Evolutionary conservation across 2,113 vertebrate genomes (phyloP).

Genomic region (Prunella himalayana): DNA sequence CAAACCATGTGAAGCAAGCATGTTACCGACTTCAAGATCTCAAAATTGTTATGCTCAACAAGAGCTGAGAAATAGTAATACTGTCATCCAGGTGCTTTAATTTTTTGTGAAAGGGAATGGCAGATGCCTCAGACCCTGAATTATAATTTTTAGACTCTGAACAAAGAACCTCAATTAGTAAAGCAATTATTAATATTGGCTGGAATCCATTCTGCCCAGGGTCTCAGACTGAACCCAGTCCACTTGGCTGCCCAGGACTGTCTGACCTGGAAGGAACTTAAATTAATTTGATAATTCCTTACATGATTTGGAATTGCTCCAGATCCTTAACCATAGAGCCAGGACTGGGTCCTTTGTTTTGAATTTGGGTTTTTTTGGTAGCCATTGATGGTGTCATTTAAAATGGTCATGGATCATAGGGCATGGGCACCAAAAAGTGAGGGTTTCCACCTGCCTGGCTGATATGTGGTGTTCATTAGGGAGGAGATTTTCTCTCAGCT

Average conservation of each 20-base stretch:
- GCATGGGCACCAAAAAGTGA: not conserved
- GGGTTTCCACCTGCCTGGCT: not conserved
- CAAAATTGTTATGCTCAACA: not conserved
- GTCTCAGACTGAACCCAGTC: not conserved
- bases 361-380: not conserved
- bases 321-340: not conserved
- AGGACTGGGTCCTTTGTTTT: not conserved
- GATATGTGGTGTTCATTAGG: too few relatives aligned
- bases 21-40: not conserved
- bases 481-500: not conserved
- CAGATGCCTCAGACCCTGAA: slow-evolving; percentile 7
- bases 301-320: not conserved
- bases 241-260: not conserved
- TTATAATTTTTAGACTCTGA: not conserved
- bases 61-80: not conserved
- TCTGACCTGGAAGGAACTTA: not conserved
- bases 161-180: slow-evolving; percentile 45
- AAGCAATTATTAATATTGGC: slow-evolving; percentile 53
- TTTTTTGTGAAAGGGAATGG: not conserved
- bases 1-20: fast-evolving
- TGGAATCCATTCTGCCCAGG: slow-evolving; percentile 20
- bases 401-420: fast-evolving
- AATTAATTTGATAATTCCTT: not conserved
- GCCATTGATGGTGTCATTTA: not conserved
- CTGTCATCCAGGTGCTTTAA: not conserved